A percentile compares a stretch with the other conserved stretches of the same genome.
Conservation (phyloP, 2,797 vertebrate genomes). For the Sebastes iracundus region DNA sequence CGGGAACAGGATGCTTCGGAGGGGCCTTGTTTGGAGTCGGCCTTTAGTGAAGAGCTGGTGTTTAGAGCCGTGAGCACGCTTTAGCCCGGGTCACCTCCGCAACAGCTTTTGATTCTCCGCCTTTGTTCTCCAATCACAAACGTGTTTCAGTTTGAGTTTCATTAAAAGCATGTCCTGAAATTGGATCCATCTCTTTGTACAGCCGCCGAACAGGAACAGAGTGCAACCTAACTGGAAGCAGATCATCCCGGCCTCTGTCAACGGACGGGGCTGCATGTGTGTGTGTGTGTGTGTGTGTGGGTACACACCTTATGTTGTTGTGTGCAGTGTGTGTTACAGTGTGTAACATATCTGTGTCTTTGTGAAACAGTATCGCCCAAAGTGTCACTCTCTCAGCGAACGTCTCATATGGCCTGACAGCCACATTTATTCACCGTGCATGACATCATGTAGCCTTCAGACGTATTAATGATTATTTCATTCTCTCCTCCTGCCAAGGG, state of each 20-base stretch:
- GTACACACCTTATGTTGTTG: constrained; percentile 29
- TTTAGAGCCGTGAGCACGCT: constrained; percentile 64
- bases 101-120: constrained; percentile 59
- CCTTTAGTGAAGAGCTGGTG: constrained; percentile 45
- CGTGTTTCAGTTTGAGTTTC: constrained; percentile 82
- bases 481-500: constrained; percentile 51
- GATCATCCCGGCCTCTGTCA: constrained; percentile 65
- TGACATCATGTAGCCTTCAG: constrained; percentile 73
- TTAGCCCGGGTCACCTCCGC: constrained; percentile 65
- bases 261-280: constrained; percentile 32
- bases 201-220: constrained; percentile 68
- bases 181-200: constrained; percentile 74
- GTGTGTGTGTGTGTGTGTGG: constrained; percentile 12
- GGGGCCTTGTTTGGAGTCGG: constrained; percentile 74
- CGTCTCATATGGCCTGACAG: constrained; percentile 21
- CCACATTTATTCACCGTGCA: constrained; percentile 50
- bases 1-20: constrained; percentile 55
- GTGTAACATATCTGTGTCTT: constrained; percentile 24
- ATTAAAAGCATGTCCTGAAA: constrained; percentile 84
- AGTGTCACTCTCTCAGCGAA: constrained; percentile 45
- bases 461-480: constrained; percentile 72
- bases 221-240: constrained; percentile 79
- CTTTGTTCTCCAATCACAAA: constrained; percentile 82
- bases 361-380: constrained; percentile 46
- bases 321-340: constrained; percentile 8